Evolutionary conservation across 2,888 invertebrate species (phyloP).

Genomic region (Eretmocerus hayati): DNA sequence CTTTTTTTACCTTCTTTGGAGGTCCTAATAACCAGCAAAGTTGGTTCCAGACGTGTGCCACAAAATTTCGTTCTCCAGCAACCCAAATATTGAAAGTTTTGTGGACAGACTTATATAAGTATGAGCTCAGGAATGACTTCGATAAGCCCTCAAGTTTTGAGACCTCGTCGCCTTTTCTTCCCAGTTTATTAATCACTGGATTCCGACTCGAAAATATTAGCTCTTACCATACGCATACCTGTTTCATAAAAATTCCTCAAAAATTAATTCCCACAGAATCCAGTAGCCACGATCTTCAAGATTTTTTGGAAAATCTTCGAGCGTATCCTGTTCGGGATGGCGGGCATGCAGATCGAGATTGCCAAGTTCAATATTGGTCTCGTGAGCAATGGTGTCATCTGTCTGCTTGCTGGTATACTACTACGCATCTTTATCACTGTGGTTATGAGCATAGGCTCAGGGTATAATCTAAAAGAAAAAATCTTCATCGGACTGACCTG

Average conservation of each 20-base stretch:
- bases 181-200: no score
- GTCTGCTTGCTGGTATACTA: constrained; percentile 60
- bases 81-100: no score
- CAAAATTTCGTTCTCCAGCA: no score
- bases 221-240: neutral
- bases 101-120: no score
- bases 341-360: constrained; percentile 84
- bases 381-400: constrained; percentile 64
- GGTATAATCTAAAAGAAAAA: constrained; percentile 80
- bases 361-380: constrained; percentile 61
- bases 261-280: constrained; percentile 58
- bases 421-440: constrained; percentile 63
- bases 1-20: no score
- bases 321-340: constrained; percentile 87
- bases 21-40: no score
- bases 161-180: no score
- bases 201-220: neutral
- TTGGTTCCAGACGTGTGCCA: no score
- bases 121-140: no score
- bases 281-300: constrained; percentile 80
- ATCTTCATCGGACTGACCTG: constrained; percentile 85
- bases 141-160: no score
- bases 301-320: constrained; percentile 95
- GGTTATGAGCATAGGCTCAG: constrained; percentile 65
- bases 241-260: no score